A percentile compares a stretch with the other conserved stretches of the same genome.
Conservation (phyloP, 2,113 vertebrate genomes). For the Bufo bufo region DNA sequence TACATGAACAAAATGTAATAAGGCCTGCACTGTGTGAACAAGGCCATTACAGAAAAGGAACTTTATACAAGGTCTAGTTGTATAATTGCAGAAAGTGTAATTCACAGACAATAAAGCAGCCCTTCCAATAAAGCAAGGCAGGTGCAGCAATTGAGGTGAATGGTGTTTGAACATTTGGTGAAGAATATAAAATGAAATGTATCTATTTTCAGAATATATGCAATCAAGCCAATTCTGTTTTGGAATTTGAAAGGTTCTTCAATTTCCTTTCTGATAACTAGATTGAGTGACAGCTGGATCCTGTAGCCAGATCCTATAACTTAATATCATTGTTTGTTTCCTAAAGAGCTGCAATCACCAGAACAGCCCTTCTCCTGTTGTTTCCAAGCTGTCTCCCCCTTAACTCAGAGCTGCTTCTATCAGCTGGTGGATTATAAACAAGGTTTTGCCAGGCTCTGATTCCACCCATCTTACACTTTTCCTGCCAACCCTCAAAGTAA, state of each 20-base stretch:
- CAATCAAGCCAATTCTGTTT: neutral
- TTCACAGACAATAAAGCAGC: neutral
- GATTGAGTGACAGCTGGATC: constrained; percentile 48
- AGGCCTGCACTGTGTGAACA: neutral
- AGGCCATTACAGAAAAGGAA: neutral
- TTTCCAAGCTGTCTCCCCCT: constrained; percentile 43
- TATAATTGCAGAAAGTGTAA: neutral
- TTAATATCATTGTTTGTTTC: constrained; percentile 46
- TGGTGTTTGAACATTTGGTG: constrained; percentile 11
- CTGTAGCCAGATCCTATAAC: constrained; percentile 38
- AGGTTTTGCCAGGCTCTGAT: constrained; percentile 11
- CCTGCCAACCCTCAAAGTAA: constrained; percentile 36
- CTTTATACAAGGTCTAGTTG: neutral
- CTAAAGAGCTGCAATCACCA: constrained; percentile 42
- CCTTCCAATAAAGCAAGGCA: neutral
- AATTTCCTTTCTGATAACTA: constrained; percentile 26
- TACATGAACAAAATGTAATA: neutral
- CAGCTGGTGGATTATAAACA: constrained; percentile 34
- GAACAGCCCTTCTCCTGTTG: constrained; percentile 43
- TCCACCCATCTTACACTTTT: constrained; percentile 4
- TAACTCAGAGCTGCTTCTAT: constrained; percentile 36
- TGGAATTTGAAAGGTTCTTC: neutral
- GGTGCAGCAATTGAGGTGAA: constrained; percentile 4
- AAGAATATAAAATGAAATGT: constrained; percentile 15
- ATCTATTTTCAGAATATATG: constrained; percentile 37